Base-by-base conservation (phyloP, 2,113 vertebrate genomes). In the Australoheros scitulus region DNA sequence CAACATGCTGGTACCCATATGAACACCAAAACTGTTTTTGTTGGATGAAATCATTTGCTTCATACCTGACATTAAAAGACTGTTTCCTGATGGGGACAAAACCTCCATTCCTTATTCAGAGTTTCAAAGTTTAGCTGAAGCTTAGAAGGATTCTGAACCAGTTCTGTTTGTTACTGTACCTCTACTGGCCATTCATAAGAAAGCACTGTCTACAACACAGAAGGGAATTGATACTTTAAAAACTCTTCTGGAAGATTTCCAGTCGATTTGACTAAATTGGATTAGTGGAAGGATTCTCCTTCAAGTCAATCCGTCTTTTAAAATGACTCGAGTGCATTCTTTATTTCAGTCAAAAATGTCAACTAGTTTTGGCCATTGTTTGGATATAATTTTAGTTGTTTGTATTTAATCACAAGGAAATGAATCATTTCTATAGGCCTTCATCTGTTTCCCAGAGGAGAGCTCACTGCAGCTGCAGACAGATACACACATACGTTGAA, bases 211-310 rank as follows among this genome's bases (percentile, higher is more conserved):
- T n/a, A 58, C 11, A 57, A 38, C 18, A 58, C 72, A 26, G n/a
- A 57, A 38, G 52, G n/a, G 0, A 70, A 0, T 9, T 29, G 41
- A 70, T 43, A 14, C 0, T 43, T 34, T 34, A 20, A 52, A 43
- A 15, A 65, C 22, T 43, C 11, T 24, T 24, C 61, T 17, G 36
- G 61, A 47, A 50, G 22, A 29, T 68, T 14, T 68, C 63, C 38
- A 68, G 63, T 0, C 0, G 22, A 68, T 68, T 68, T 68, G 22
- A 6, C 47, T 11, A 29, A 68, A 50, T 47, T 41, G 47, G 47
- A 68, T 38, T 47, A 68, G 64, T 68, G 38, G 22, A 68, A 47
- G 22, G 11, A 17, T 17, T 68, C 26, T 11, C 26, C 41, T 47
- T 47, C 24, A 65, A 24, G 0, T 43, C 63, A 65, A 0, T 1